phyloP scores from a whole-genome alignment of 2,888 invertebrate species.

The Dioctria rufipes region DNA sequence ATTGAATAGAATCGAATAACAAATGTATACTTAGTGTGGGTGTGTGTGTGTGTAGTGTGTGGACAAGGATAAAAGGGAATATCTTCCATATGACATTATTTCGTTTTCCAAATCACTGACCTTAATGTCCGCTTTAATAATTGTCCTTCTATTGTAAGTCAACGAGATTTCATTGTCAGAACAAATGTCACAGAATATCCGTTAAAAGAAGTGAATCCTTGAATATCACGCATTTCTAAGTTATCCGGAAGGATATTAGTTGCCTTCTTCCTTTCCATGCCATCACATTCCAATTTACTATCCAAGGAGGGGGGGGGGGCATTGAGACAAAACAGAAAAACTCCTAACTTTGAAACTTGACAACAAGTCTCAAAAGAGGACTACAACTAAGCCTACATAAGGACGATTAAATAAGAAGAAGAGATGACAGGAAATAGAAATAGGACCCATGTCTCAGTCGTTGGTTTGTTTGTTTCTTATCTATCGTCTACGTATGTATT shows the following conservation, averaged over 20 bases:
- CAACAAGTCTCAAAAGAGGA: no score
- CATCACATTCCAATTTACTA: neutral
- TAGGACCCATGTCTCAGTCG: no score
- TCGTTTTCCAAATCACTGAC: slow-evolving; percentile 15
- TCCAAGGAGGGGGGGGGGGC: no score
- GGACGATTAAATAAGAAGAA: no score
- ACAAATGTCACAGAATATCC: slow-evolving; percentile 21
- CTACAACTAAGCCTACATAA: no score
- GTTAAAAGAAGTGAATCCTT: slow-evolving; percentile 17
- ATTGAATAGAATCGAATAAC: neutral
- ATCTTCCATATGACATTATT: neutral
- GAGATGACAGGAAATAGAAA: no score
- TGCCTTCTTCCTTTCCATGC: neutral
- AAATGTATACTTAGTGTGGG: neutral
- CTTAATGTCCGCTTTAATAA: slow-evolving; percentile 40
- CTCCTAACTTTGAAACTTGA: no score
- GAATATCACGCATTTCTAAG: slow-evolving; percentile 21
- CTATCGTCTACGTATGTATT: no score
- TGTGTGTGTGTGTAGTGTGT: neutral
- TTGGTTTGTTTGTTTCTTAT: no score
- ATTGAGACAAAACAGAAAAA: no score
- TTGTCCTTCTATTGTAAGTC: neutral
- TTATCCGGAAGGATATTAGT: neutral
- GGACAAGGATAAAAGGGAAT: neutral
- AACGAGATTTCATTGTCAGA: slow-evolving; percentile 23